phyloP scores from a whole-genome alignment of 2,797 vertebrate species.

The Chrysocyon brachyurus region DNA sequence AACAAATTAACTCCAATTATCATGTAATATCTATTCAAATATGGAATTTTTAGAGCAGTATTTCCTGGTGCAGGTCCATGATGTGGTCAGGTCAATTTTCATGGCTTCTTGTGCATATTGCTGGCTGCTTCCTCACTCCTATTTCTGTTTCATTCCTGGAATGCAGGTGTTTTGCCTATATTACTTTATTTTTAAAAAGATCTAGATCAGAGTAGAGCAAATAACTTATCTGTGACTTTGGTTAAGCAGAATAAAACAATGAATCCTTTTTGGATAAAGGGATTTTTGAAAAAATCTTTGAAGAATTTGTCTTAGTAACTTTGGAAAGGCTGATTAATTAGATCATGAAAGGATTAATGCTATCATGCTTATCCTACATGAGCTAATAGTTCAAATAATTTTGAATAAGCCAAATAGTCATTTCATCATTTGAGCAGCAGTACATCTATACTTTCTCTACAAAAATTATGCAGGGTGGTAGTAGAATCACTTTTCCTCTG shows the following conservation, averaged over 20 bases:
- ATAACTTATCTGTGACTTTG: not conserved
- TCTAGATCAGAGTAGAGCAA: not conserved
- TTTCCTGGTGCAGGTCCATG: not conserved
- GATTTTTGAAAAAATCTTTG: conserved; percentile 16
- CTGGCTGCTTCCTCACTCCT: not conserved
- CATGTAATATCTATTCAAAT: not conserved
- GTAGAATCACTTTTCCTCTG: conserved; percentile 23
- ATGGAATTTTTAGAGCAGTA: not conserved
- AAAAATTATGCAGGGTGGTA: not conserved
- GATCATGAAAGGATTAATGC: not conserved
- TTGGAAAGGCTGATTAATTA: not conserved
- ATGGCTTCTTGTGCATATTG: not conserved
- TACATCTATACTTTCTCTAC: not conserved
- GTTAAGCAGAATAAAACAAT: not conserved
- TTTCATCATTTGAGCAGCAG: not conserved
- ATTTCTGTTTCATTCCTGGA: not conserved
- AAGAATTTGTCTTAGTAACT: not conserved
- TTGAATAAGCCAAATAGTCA: not conserved
- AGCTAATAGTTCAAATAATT: not conserved
- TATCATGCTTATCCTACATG: not conserved
- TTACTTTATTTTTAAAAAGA: conserved; percentile 12
- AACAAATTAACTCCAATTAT: not conserved
- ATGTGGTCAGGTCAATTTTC: not conserved
- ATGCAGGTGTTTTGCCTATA: not conserved
- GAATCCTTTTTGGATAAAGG: not conserved